Conservation (phyloP, 2,888 invertebrate species). For the Lasioglossum morio region DNA sequence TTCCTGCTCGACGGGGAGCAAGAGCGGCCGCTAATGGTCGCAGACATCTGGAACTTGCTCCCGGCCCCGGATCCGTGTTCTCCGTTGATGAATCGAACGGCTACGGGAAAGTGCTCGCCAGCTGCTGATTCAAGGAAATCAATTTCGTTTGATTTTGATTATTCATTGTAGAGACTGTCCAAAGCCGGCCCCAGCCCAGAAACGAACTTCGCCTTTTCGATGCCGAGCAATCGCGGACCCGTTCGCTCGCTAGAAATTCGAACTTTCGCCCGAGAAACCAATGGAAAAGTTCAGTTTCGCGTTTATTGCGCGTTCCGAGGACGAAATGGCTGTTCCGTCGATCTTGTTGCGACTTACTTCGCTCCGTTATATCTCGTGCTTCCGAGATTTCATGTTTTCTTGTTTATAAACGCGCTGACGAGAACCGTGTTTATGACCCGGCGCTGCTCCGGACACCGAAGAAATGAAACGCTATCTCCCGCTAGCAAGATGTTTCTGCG, state of each 20-base stretch:
- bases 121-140: conserved; percentile 7
- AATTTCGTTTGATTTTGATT: conserved; percentile 15
- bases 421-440: neutral
- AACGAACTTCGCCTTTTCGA: neutral
- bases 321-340: neutral
- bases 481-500: neutral
- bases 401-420: neutral
- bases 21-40: conserved; percentile 42
- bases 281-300: neutral
- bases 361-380: neutral
- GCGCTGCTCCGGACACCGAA: neutral
- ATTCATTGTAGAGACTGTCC: neutral
- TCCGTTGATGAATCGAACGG: neutral
- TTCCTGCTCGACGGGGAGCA: conserved; percentile 61
- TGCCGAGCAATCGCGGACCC: neutral
- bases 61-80: conserved; percentile 22
- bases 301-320: neutral
- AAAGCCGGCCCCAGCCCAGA: neutral
- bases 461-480: neutral
- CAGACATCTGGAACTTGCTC: conserved; percentile 57
- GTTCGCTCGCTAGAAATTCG: neutral
- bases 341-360: neutral
- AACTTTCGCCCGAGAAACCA: neutral
- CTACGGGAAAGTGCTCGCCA: neutral
- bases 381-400: neutral